Evolutionary conservation across 2,888 invertebrate species (phyloP), one percentile per base, ranked within the genome.

Genomic region (Cinara cedri): DNA sequence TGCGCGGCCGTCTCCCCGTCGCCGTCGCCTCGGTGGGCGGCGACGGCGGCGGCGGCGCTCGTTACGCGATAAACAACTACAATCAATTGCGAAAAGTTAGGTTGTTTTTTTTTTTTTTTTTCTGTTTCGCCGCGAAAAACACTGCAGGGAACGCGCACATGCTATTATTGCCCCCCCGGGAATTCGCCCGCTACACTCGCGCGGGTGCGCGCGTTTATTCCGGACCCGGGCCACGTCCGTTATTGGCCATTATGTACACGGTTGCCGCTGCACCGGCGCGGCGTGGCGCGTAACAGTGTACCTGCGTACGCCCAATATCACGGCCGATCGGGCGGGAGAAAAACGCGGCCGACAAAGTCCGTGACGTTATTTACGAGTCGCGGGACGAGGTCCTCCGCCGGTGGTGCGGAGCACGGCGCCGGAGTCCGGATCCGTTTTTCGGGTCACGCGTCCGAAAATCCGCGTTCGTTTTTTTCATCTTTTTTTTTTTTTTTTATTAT

Each of bases 51-150:
- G 55, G 14, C 46, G 44, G 3, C 57, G 51, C 66, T 75, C 75
- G 75, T 76, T 76, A 70, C 60, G 78, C 78, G 68, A 78, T 78
- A 78, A 78, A 70, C 78, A 70, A 78, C 78, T 70, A 70, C 78
- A 42, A 78, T 78, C 68, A 78, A 78, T 78, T 78, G 34, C 34
- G 78, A 78, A 78, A 78, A 78, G 78, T 70, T 34, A 60, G 21
- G 55, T 76, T 49, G 57, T 46, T 51, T 10, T 16, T 24, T 2
- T 19, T 51, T n/a, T 21, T 34, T 34, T 4, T 3, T 34, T 34
- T 34, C 54, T 54, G 21, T 55, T 44, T 71, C 14, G 16, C 16
- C 44, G 11, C 16, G 34, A 63, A 34, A 34, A 34, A 42, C 62
- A 16, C n/a, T 21, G 65, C 21, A 19, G 3, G 34, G 34, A 34